Evolutionary conservation across 2,888 invertebrate species (phyloP).

Genomic region (Caenorhabditis wallacei): DNA sequence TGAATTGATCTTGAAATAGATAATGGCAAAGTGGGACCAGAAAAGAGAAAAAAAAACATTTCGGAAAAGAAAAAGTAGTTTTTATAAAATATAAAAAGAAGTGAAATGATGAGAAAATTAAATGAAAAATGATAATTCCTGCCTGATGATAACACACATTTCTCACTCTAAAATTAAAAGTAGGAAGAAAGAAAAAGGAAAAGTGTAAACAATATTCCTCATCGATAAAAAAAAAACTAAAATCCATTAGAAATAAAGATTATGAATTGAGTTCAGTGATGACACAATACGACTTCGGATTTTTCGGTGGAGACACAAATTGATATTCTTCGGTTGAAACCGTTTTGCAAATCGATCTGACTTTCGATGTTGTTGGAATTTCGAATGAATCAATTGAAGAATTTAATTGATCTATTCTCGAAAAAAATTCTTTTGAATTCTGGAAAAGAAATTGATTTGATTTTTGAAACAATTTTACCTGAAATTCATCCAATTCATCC

Average conservation of each 20-base stretch:
- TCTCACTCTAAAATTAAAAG: neutral
- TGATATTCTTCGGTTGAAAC: neutral
- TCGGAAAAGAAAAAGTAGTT: neutral
- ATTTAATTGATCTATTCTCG: neutral
- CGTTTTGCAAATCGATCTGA: neutral
- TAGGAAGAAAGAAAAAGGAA: neutral
- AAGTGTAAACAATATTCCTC: conserved; percentile 6
- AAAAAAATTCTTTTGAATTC: neutral
- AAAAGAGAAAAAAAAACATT: neutral
- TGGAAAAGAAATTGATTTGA: neutral
- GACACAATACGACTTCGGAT: neutral
- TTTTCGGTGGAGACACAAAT: neutral
- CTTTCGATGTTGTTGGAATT: neutral
- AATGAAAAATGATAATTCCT: neutral
- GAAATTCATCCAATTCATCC: conserved; percentile 11
- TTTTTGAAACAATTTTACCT: neutral
- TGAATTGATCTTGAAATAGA: neutral
- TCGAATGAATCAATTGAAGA: neutral
- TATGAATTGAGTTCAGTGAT: neutral
- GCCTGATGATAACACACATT: neutral
- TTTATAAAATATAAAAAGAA: neutral
- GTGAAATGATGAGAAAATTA: neutral
- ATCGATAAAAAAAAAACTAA: neutral
- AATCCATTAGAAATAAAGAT: neutral
- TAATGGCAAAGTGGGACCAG: too few species aligned